Base-by-base conservation (phyloP, 1,140 invertebrate genomes). In the Nasonia giraulti region DNA sequence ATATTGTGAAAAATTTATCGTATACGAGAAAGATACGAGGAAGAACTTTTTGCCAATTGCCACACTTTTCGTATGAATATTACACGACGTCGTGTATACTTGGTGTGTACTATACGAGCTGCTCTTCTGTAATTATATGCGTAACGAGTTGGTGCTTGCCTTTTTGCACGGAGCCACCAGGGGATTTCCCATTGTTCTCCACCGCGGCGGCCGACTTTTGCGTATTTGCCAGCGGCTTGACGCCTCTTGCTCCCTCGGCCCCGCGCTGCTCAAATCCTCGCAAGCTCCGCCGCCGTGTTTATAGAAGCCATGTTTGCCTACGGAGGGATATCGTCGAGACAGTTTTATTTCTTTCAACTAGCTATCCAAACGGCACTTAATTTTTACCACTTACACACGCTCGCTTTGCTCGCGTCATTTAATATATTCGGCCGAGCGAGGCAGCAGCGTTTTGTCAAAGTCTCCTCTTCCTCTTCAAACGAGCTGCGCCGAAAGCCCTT, bases 51-150 rank as follows among this genome's bases (percentile, higher is more conserved):
- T 8, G 6, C 6, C 55, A 62, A 76, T 86, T 81, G 76, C 79
- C 85, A 71, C 84, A 81, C 84, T 79, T 76, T 82, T 83, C 83
- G 47, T 37, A 37, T 8, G 40, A 44, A 44, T 40, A 74, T 68
- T 50, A 68, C 71, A n/a, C 68, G 68, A 23, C 8, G 6, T 10
- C 20, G 68, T 71, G 23, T 27, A 27, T 27, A 71, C 23, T 27
- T 27, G 27, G 27, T 7, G 0, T 44, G 7, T 44, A 10, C 7
- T 0, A 44, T 44, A 44, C 68, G 27, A 71, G 33, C 33, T 71
- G 68, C 68, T 71, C 20, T n/a, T 27, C 27, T 10, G 23, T 27
- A 71, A 71, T 71, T 71, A 71, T 71, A 27, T 71, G 7, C 10
- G 10, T 44, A 71, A 27, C 68, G 62, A 66, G n/a, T 0, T 17